These are phyloP conservation scores for Keiferia lycopersicella DNA, from an alignment of 2,888 invertebrate genomes.

Conservation along the genomic window DNA sequence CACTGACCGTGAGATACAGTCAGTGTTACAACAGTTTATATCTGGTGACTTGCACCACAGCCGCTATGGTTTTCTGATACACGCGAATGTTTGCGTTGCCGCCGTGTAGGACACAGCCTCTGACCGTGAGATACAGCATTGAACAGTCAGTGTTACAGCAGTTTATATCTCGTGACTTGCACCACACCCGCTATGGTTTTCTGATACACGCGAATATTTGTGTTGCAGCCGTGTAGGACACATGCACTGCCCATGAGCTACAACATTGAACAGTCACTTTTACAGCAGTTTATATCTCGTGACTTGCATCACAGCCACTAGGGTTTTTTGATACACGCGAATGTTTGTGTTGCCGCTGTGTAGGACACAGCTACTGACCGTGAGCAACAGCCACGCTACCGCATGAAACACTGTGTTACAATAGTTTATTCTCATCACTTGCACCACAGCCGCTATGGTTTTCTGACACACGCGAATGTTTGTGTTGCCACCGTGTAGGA, in stretches of 20 bases:
- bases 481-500: constrained; percentile 23
- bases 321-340: constrained; percentile 72
- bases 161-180: too few species aligned
- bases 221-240: too few species aligned
- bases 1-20: background rate
- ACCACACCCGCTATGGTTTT: too few species aligned
- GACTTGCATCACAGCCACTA: constrained; percentile 32
- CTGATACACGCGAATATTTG: too few species aligned
- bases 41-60: background rate
- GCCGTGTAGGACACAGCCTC: constrained; percentile 50
- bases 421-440: background rate
- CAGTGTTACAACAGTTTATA: background rate
- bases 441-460: background rate
- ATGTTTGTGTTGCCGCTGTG: constrained; percentile 59
- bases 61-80: constrained; percentile 70
- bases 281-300: background rate
- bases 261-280: too few species aligned
- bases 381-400: background rate
- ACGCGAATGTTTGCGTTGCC: constrained; percentile 62
- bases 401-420: background rate
- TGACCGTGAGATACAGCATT: too few species aligned
- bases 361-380: constrained; percentile 50
- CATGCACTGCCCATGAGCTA: background rate
- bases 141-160: too few species aligned
- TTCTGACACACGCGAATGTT: background rate